Evolutionary conservation across 2,888 invertebrate genomes (phyloP).

Genomic region (Iphiclides podalirius): DNA sequence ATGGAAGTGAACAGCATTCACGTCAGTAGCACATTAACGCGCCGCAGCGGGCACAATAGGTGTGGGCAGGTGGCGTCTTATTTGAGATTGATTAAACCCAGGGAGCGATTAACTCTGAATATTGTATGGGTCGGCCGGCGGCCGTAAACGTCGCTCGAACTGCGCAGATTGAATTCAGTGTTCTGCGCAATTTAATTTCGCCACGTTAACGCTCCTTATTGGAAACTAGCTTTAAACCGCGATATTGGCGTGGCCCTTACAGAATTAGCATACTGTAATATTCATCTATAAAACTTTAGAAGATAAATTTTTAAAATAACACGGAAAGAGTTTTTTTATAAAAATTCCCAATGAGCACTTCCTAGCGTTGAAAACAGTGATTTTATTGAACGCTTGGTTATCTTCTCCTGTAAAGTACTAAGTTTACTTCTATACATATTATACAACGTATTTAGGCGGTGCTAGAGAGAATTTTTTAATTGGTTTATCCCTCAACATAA

Average conservation of each 20-base stretch:
- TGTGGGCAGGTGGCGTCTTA: slow-evolving; percentile 28
- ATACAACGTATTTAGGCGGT: too few relatives aligned
- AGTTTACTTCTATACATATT: too few relatives aligned
- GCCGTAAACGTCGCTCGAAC: neutral
- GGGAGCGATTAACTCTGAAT: slow-evolving; percentile 28
- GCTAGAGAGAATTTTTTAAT: too few relatives aligned
- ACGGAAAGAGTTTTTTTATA: too few relatives aligned
- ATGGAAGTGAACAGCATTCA: slow-evolving; percentile 3
- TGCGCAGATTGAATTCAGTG: neutral
- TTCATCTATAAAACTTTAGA: too few relatives aligned
- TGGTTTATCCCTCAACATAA: too few relatives aligned
- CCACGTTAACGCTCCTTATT: neutral
- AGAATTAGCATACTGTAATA: neutral
- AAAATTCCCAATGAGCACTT: too few relatives aligned
- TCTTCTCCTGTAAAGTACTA: too few relatives aligned
- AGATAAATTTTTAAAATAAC: too few relatives aligned
- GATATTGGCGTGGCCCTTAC: neutral
- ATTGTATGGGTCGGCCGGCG: slow-evolving; percentile 15
- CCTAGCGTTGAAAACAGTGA: too few relatives aligned
- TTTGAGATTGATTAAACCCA: slow-evolving; percentile 32
- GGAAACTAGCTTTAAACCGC: neutral
- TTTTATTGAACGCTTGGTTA: too few relatives aligned
- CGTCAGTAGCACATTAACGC: slow-evolving; percentile 10
- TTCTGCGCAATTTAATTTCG: neutral
- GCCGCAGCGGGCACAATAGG: slow-evolving; percentile 4